Percentiles rank a stretch among this genome's conserved stretches.
These are phyloP conservation scores for Scaptodrosophila lebanonensis DNA, from an alignment of 1,140 invertebrate species.

Conservation along the genomic window DNA sequence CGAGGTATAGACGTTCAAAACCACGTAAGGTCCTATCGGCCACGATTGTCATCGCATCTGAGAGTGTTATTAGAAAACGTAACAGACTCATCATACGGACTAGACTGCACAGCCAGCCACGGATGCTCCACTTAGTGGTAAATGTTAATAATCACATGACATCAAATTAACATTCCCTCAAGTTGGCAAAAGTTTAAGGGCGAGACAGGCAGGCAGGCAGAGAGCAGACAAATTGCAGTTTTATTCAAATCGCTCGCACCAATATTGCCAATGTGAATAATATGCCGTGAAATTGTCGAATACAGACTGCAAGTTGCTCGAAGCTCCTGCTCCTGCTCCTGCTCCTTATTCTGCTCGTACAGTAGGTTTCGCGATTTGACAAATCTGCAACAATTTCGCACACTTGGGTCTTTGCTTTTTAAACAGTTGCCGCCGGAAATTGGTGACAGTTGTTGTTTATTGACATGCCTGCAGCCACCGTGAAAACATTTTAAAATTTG, in stretches of 20 bases:
- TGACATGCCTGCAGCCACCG: conserved; percentile 69
- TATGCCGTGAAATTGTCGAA: conserved; percentile 60
- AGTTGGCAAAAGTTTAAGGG: not conserved
- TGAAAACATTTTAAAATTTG: conserved; percentile 75
- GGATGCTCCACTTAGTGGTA: conserved; percentile 30
- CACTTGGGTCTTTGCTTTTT: conserved; percentile 46
- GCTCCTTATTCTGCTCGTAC: conserved; percentile 2
- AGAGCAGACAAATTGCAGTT: conserved; percentile 58
- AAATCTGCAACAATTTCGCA: conserved; percentile 70
- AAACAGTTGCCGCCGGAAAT: conserved; percentile 39
- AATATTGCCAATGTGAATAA: conserved; percentile 56
- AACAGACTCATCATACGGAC: no score
- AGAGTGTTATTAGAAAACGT: no score
- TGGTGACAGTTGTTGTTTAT: conserved; percentile 75
- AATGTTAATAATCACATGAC: conserved; percentile 56
- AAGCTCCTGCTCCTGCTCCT: not conserved
- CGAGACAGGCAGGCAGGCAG: not conserved
- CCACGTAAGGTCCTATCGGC: no score
- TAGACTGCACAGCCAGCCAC: not conserved
- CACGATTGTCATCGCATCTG: no score
- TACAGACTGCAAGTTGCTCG: not conserved
- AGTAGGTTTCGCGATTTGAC: conserved; percentile 62
- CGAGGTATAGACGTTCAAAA: no score
- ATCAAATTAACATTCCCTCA: conserved; percentile 59
- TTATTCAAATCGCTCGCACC: conserved; percentile 57